Evolutionary conservation across 2,113 vertebrate species (phyloP).

Genomic region (Conger conger): DNA sequence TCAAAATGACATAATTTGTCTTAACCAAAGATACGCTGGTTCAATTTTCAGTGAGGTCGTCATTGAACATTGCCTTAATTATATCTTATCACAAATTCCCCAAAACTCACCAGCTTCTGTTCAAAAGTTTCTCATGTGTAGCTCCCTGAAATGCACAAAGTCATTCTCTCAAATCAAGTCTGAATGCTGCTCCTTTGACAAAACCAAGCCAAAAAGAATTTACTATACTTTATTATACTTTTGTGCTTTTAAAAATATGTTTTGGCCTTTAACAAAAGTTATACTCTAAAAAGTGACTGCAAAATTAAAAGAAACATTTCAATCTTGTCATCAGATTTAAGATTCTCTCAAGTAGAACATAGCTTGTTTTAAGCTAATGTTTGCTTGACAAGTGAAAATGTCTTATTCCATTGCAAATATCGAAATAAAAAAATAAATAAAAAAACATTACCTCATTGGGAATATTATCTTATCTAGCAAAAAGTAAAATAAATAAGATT

Average conservation of each 20-base stretch:
- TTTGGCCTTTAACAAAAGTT: background rate
- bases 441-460: no score
- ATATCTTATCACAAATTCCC: background rate
- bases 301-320: no score
- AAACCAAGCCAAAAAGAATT: background rate
- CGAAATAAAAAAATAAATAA: no score
- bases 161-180: background rate
- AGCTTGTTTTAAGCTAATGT: no score
- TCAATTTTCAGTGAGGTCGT: background rate
- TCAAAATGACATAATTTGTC: background rate
- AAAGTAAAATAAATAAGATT: no score
- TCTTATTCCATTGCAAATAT: no score
- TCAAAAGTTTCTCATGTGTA: background rate
- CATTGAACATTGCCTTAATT: background rate
- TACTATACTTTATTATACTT: background rate
- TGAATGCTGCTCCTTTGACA: background rate
- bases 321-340: no score
- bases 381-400: no score
- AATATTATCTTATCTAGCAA: no score
- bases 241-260: background rate
- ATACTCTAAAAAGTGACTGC: no score
- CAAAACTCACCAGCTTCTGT: conserved; percentile 7
- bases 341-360: no score
- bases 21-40: background rate
- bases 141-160: background rate